phyloP scores from a whole-genome alignment of 1,140 invertebrate genomes.

The Amphibalanus amphitrite region DNA sequence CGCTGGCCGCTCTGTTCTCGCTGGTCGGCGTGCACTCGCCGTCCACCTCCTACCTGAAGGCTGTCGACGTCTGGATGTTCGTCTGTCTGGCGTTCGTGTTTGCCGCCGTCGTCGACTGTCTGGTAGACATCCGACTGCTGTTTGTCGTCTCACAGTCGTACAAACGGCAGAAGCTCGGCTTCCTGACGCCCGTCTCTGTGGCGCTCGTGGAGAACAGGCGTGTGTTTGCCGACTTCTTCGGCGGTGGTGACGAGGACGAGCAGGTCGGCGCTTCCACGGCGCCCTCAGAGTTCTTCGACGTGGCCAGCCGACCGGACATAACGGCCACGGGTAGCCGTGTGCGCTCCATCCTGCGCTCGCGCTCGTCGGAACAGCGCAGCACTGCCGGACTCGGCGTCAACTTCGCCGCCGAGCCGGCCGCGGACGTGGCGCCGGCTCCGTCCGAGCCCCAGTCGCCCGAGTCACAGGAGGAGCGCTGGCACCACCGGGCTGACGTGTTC shows the following conservation, averaged over 20 bases:
- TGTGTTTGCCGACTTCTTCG: not conserved
- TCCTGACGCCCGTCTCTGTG: not conserved
- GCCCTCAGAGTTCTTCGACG: not conserved
- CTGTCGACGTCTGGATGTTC: slow-evolving; percentile 15
- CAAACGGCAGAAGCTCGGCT: slow-evolving; percentile 23
- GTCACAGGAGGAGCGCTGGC: not conserved
- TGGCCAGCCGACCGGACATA: not conserved
- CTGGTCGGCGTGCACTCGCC: slow-evolving; percentile 6
- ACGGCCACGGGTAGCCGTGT: not conserved
- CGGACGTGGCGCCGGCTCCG: no score
- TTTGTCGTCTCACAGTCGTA: not conserved
- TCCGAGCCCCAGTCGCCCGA: no score
- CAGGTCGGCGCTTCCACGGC: no score
- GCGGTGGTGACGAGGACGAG: not conserved
- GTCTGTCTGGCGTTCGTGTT: slow-evolving; percentile 16
- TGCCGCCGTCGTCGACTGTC: not conserved
- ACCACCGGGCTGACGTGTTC: not conserved
- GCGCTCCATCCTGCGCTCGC: not conserved
- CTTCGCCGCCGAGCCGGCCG: not conserved
- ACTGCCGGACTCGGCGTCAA: not conserved
- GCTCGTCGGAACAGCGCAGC: not conserved
- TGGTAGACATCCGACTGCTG: not conserved
- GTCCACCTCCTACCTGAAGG: slow-evolving; percentile 12
- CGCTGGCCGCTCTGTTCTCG: not conserved
- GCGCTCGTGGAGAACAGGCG: not conserved